These are phyloP conservation scores for Psittacula echo DNA, from an alignment of 2,797 vertebrate species.

Conservation along the genomic window DNA sequence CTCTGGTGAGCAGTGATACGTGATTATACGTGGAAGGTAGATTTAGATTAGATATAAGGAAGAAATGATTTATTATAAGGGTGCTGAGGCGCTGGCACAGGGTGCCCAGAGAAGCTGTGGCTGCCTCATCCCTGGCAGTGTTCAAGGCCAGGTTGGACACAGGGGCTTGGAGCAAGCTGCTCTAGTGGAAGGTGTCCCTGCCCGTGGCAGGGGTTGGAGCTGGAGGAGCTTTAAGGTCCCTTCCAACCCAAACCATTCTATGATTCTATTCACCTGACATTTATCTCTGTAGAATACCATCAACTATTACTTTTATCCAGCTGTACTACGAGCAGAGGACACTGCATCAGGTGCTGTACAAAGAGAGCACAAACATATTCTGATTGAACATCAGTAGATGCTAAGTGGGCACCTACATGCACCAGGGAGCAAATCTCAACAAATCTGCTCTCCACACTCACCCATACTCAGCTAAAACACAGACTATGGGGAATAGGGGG, in stretches of 20 bases:
- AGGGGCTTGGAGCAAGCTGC: too few species aligned
- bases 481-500: neutral
- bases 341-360: neutral
- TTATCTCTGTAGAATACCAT: neutral
- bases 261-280: neutral
- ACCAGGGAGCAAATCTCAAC: neutral
- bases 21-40: neutral
- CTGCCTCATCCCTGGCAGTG: too few species aligned
- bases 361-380: neutral
- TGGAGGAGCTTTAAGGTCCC: too few species aligned
- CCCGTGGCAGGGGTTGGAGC: too few species aligned
- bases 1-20: accelerated
- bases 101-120: too few species aligned
- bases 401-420: neutral
- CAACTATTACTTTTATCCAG: neutral
- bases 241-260: too few species aligned
- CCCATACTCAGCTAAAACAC: neutral
- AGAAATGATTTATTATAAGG: too few species aligned
- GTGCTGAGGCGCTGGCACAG: too few species aligned
- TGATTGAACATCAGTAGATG: neutral
- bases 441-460: neutral
- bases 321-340: neutral
- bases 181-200: too few species aligned
- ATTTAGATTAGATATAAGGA: neutral
- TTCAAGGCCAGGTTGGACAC: too few species aligned